A percentile compares a stretch with the other conserved stretches of the same genome.
Conservation (phyloP, 2,888 invertebrate genomes). For the Eupithecia exiguata region DNA sequence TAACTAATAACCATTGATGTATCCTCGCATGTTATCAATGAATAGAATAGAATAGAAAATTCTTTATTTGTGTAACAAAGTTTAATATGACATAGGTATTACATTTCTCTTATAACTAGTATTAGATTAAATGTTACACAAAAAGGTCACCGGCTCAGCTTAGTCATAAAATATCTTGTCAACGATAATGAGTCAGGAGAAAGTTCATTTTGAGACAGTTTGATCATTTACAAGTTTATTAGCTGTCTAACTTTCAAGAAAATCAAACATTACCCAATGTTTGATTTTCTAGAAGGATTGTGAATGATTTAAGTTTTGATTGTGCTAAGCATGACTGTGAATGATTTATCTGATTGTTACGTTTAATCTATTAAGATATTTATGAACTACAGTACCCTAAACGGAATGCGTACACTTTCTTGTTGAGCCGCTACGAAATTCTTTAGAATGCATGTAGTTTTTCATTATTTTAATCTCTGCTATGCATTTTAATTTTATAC, state of each 20-base stretch:
- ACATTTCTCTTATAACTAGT: no score
- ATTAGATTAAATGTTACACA: no score
- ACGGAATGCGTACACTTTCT: neutral
- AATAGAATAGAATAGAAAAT: no score
- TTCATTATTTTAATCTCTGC: neutral
- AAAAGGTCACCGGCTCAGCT: no score
- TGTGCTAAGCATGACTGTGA: neutral
- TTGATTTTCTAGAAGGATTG: neutral
- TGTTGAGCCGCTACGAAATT: neutral
- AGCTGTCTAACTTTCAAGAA: neutral
- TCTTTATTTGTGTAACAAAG: no score
- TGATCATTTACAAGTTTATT: neutral
- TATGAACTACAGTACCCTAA: neutral
- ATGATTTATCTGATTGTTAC: neutral
- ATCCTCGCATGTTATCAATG: no score
- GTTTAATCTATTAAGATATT: neutral
- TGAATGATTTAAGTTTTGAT: neutral
- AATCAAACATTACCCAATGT: no score
- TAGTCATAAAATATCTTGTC: no score
- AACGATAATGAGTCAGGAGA: neutral
- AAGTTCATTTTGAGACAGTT: neutral
- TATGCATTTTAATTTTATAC: neutral
- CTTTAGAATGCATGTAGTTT: neutral
- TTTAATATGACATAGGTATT: no score
- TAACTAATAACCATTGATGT: no score